Evolutionary conservation across 2,113 vertebrate species (phyloP).

Genomic region (Ahaetulla prasina): DNA sequence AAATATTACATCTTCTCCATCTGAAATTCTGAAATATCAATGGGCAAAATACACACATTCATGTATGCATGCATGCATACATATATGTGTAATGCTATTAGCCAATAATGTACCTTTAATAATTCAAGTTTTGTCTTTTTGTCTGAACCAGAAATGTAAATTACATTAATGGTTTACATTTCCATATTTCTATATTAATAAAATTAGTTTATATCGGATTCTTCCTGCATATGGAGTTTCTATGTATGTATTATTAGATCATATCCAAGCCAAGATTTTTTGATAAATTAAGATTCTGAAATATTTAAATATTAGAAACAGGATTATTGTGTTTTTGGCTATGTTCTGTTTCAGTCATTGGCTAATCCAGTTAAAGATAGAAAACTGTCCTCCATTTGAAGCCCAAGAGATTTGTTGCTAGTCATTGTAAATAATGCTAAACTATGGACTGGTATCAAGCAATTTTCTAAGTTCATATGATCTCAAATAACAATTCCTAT

Average conservation of each 20-base stretch:
- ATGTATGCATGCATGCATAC: no score
- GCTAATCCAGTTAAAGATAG: not conserved
- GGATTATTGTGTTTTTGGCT: not conserved
- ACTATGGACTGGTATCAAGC: not conserved
- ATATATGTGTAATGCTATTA: not conserved
- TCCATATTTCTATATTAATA: not conserved
- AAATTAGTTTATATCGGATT: not conserved
- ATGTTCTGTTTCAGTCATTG: not conserved
- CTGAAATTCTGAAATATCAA: slow-evolving; percentile 1
- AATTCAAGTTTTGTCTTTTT: not conserved
- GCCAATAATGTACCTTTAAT: not conserved
- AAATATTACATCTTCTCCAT: slow-evolving; percentile 3
- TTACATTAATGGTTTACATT: not conserved
- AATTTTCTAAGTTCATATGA: not conserved
- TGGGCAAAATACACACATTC: not conserved
- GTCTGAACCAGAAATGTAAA: not conserved
- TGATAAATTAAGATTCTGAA: not conserved
- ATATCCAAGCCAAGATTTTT: not conserved
- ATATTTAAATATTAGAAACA: not conserved
- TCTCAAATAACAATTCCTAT: not conserved
- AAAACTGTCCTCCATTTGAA: not conserved
- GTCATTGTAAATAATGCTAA: not conserved
- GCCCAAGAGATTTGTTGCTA: not conserved
- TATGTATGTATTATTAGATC: not conserved
- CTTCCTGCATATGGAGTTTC: not conserved